Evolutionary conservation across 2,888 invertebrate species (phyloP), one percentile per base, ranked within the genome.

Genomic region (Teleiodes luculella): DNA sequence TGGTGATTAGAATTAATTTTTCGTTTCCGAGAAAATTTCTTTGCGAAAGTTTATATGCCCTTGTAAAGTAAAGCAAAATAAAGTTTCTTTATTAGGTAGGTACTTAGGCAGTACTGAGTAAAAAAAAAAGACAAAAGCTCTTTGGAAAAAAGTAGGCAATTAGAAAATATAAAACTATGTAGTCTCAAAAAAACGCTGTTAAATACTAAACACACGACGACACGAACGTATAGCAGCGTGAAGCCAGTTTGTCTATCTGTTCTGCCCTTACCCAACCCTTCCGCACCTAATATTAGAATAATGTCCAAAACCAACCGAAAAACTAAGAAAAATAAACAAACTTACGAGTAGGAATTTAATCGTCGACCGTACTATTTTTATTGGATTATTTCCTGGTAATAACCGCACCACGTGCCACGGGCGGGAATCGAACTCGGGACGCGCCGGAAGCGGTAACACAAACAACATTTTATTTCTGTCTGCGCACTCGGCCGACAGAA

Each of bases 401-500:
- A 83, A 80, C 80, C 70, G 60, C 77, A 72, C 76, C 86, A 84
- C 85, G 85, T 84, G 86, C 70, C 61, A 2, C 33, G 59, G 62
- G 55, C 68, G 73, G 77, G 78, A 64, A 64, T 74, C 78, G 78
- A 81, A 83, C 78, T 76, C 74, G 74, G 74, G 79, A 81, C 79
- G 43, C 74, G 73, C 86, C 87, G 88, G 88, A 89, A 87, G 83
- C 72, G 74, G 68, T 86, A 83, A 86, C 76, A 83, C 86, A 87
- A 89, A 89, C 88, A 89, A 68, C 86, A 28, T 87, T 87, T 89
- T 89, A 89, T 89, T 89, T 88, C 81, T 81, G 85, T 83, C 83
- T 80, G 78, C 85, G 81, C 83, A 80, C 56, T 51, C 28, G 11
- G 35, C 10, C 30, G 33, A 6, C 45, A n/a, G 45, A 48, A 35